Conservation (phyloP, 1,140 invertebrate genomes). For the Drosophila navojoa region DNA sequence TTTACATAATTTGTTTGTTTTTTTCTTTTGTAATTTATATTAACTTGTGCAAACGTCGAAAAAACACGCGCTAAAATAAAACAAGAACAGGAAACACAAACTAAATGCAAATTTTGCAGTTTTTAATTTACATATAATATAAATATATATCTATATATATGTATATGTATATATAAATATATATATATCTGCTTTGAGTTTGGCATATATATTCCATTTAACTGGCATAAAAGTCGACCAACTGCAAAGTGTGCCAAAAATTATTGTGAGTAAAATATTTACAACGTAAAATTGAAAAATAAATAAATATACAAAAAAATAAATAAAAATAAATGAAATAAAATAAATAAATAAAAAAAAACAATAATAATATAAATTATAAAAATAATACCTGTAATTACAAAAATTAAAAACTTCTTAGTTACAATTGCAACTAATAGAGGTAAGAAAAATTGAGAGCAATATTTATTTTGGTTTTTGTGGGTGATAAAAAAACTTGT, state of each 20-base stretch:
- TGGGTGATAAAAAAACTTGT: too few species aligned
- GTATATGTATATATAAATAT: neutral
- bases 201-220: neutral
- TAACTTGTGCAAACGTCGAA: neutral
- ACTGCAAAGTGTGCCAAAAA: neutral
- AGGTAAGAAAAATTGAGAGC: too few species aligned
- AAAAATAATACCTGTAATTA: too few species aligned
- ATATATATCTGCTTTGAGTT: neutral
- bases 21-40: neutral
- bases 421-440: too few species aligned
- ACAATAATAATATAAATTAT: too few species aligned
- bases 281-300: neutral
- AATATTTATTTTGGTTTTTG: too few species aligned
- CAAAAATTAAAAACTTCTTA: too few species aligned
- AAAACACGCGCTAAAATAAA: conserved; percentile 6
- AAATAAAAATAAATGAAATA: neutral
- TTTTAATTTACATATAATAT: neutral
- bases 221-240: neutral
- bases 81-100: conserved; percentile 6
- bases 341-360: too few species aligned
- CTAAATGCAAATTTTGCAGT: conserved; percentile 7
- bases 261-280: neutral
- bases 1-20: neutral
- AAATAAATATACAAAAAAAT: neutral
- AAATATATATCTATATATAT: neutral